Percentiles rank a stretch among this genome's conserved stretches.
Conservation (phyloP, 2,888 invertebrate genomes). For the Thalpophila matura region DNA sequence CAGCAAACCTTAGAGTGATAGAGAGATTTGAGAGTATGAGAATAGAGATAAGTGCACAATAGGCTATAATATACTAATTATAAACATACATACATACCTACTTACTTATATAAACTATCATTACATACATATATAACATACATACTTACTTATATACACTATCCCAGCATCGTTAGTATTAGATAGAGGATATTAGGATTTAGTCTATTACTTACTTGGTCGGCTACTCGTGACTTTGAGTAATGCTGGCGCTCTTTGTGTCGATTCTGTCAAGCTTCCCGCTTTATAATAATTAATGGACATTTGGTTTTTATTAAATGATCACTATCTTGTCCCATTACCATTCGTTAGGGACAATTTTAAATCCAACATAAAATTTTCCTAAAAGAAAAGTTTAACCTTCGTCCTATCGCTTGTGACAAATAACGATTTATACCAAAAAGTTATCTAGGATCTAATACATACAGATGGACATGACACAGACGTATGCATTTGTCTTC, state of each 20-base stretch:
- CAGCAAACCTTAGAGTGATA: no score
- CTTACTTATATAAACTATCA: no score
- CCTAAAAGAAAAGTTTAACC: no score
- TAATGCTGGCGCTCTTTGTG: constrained; percentile 36
- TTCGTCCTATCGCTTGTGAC: no score
- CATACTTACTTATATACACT: no score
- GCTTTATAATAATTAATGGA: constrained; percentile 14
- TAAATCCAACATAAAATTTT: not conserved
- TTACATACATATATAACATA: no score
- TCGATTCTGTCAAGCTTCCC: constrained; percentile 2
- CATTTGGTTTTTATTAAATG: constrained; percentile 17
- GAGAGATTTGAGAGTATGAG: no score
- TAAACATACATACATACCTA: no score
- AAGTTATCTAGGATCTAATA: not conserved
- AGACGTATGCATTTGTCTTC: no score
- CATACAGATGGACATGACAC: not conserved
- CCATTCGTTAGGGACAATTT: not conserved
- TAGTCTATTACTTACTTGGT: constrained; percentile 43
- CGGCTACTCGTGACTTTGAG: constrained; percentile 43
- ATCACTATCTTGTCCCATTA: no score
- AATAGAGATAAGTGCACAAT: no score
- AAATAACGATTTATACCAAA: not conserved
- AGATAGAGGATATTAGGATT: constrained; percentile 40
- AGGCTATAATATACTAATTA: no score
- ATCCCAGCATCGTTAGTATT: constrained; percentile 37